phyloP scores from a whole-genome alignment of 2,888 invertebrate species.

The Drosophila lutescens region DNA sequence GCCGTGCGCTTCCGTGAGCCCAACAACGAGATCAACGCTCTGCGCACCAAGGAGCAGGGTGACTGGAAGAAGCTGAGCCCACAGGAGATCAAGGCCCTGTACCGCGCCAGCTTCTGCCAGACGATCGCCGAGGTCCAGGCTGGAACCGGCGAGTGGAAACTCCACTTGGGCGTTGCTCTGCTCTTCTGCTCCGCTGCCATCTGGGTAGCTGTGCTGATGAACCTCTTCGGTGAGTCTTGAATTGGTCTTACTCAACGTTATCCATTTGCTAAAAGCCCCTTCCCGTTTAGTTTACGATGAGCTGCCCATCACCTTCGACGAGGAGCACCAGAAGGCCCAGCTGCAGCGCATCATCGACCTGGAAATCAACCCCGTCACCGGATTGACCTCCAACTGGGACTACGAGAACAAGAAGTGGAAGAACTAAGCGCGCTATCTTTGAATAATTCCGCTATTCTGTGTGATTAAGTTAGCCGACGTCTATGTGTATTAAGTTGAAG shows the following conservation, averaged over 20 bases:
- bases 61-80: conserved; percentile 96
- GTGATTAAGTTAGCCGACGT: conserved; percentile 59
- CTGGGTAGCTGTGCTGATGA: conserved; percentile 80
- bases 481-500: conserved; percentile 66
- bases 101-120: conserved; percentile 96
- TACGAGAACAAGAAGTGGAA: conserved; percentile 97
- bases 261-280: background rate
- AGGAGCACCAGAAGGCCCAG: conserved; percentile 91
- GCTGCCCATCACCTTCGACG: conserved; percentile 89
- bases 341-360: conserved; percentile 91
- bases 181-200: conserved; percentile 74
- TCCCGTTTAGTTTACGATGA: conserved; percentile 86
- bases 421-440: conserved; percentile 80
- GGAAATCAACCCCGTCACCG: conserved; percentile 91
- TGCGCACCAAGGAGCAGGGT: conserved; percentile 97
- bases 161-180: conserved; percentile 86
- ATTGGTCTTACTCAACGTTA: rapidly evolving
- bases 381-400: conserved; percentile 94
- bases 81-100: conserved; percentile 97
- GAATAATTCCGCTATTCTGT: conserved; percentile 36
- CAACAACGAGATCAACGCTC: conserved; percentile 89
- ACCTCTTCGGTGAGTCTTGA: conserved; percentile 76
- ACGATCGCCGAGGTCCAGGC: conserved; percentile 95
- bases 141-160: conserved; percentile 81
- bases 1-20: conserved; percentile 93